Base-by-base conservation (phyloP, 2,797 vertebrate genomes). In the Mormyrops boulengeri region DNA sequence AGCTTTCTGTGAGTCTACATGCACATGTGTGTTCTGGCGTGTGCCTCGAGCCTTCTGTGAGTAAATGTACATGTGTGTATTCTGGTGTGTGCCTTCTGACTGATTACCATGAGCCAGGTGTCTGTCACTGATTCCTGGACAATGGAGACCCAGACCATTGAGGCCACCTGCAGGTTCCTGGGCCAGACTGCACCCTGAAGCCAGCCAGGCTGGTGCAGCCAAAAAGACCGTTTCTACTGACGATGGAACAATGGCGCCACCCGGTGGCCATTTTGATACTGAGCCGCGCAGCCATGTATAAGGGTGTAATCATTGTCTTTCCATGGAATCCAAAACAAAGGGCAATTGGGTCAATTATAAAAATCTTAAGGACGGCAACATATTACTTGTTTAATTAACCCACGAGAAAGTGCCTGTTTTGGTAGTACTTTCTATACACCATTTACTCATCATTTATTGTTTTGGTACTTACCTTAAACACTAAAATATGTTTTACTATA, bases 21-120 rank as follows among this genome's bases (percentile, higher is more conserved):
- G 26, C 62, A 69, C 1, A 3, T 12, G 11, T 26, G 9, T 66
- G 30, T 66, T 30, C 60, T 66, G 8, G 22, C 3, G 3, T 87
- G 26, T 73, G 90, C 90, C 92, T 49, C 9, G 88, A 89, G 82
- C 52, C 85, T 80, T 86, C 62, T 82, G 89, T 62, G 34, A 60
- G 62, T 84, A 66, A 50, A 52, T 34, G 34, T 90, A 62, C 66
- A 84, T 19, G 19, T 17, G 62, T 73, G 50, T 88, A 88, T 88
- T 12, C 44, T 50, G 47, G 47, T 85, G 82, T 14, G 82, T 26
- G 49, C 49, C 22, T 85, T 26, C 82, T 85, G 49, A 85, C 82
- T 26, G 44, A 44, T 82, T 47, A 9, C 77, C 38, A 22, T 85
- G 82, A 49, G 82, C 82, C 87, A 69, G 87, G 34, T 26, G 57